These are phyloP conservation scores for Cecidostiba fungosa DNA, from an alignment of 2,888 invertebrate species.

Conservation along the genomic window DNA sequence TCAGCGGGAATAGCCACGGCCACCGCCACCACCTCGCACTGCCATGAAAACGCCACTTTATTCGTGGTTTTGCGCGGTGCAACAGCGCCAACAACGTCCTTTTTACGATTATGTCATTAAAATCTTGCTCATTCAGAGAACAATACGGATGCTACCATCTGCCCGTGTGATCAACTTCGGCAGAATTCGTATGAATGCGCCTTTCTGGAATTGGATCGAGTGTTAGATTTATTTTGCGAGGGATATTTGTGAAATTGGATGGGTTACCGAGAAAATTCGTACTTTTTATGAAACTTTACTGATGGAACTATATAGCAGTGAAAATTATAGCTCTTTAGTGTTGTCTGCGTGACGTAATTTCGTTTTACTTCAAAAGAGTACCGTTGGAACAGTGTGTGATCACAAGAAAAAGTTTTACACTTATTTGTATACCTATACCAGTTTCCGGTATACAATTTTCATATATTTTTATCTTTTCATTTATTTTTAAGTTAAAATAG, in stretches of 20 bases:
- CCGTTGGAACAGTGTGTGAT: background rate
- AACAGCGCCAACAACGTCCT: slow-evolving; percentile 39
- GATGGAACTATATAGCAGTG: background rate
- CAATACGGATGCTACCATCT: slow-evolving; percentile 25
- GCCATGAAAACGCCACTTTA: slow-evolving; percentile 58
- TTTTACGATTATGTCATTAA: slow-evolving; percentile 58
- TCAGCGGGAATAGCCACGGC: slow-evolving; percentile 4
- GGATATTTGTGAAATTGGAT: background rate
- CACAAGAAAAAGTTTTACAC: background rate
- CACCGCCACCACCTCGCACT: slow-evolving; percentile 15
- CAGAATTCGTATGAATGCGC: slow-evolving; percentile 13
- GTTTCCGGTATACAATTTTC: too few species aligned
- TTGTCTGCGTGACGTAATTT: background rate
- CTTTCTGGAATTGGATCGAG: slow-evolving; percentile 12
- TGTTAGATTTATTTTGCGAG: background rate
- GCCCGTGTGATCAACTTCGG: background rate
- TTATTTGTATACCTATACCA: too few species aligned
- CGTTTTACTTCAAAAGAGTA: background rate
- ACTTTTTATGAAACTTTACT: background rate
- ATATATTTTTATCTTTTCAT: too few species aligned
- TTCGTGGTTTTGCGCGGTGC: slow-evolving; percentile 53
- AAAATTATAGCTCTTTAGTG: background rate
- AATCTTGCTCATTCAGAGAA: slow-evolving; percentile 17
- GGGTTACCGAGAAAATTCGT: background rate
- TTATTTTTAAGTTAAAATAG: too few species aligned